Percentiles rank a stretch among this genome's conserved stretches.
These are phyloP conservation scores for Acanthosepion lycidas DNA, from an alignment of 2,888 invertebrate genomes.

Conservation along the genomic window DNA sequence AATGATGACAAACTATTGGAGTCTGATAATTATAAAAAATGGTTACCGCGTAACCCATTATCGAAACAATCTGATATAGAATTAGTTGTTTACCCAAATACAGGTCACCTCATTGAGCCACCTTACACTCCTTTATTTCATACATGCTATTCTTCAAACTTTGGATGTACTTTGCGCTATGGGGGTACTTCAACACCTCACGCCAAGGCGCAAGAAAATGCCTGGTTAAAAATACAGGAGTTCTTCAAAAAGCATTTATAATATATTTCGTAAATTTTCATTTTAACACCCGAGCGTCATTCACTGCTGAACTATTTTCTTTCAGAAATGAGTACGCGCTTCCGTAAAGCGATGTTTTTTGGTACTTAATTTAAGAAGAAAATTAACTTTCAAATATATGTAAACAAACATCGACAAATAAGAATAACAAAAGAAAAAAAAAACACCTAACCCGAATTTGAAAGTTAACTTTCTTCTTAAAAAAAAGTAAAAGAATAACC, in stretches of 20 bases:
- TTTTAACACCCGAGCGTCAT: no score
- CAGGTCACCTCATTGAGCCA: constrained; percentile 68
- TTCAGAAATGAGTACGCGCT: no score
- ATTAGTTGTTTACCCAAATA: constrained; percentile 57
- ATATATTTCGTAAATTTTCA: not conserved
- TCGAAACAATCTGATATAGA: constrained; percentile 55
- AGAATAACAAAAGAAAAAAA: no score
- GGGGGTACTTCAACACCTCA: not conserved
- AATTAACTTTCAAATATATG: no score
- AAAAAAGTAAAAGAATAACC: no score
- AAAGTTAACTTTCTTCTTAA: no score
- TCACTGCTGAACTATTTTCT: no score
- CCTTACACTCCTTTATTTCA: constrained; percentile 61
- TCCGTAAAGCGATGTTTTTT: no score
- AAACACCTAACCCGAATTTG: no score
- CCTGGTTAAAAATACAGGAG: not conserved
- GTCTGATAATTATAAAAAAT: not conserved
- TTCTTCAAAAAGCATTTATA: not conserved
- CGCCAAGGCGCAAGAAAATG: not conserved
- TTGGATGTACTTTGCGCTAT: not conserved
- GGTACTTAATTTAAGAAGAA: no score
- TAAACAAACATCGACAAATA: no score
- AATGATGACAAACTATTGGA: not conserved
- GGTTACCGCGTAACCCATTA: constrained; percentile 34
- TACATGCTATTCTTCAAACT: not conserved